Evolutionary conservation across 2,797 vertebrate genomes (phyloP).

Genomic region (Hephaestus fuliginosus): DNA sequence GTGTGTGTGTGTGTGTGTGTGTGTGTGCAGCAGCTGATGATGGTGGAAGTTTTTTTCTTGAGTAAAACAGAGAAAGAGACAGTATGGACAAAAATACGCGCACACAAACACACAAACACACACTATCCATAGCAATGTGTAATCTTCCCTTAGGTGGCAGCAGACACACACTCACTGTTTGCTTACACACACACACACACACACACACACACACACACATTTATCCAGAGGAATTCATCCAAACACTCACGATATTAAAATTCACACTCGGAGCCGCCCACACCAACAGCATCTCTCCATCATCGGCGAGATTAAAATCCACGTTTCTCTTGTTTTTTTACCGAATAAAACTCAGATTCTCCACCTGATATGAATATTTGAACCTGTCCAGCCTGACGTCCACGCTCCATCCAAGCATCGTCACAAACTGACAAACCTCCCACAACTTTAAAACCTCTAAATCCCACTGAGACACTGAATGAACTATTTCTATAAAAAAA

Average conservation of each 20-base stretch:
- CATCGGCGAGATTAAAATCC: not conserved
- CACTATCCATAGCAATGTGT: not conserved
- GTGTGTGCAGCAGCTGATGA: not conserved
- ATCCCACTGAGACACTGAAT: too few species aligned
- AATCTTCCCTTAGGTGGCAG: not conserved
- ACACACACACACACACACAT: not conserved
- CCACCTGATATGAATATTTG: too few species aligned
- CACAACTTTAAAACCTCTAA: not conserved
- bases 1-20: constrained; percentile 7
- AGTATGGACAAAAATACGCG: not conserved
- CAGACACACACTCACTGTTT: not conserved
- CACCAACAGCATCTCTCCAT: not conserved
- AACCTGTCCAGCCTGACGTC: not conserved
- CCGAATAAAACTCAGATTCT: too few species aligned
- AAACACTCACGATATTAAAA: constrained; percentile 7
- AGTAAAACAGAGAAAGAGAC: not conserved
- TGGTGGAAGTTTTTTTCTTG: too few species aligned
- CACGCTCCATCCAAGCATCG: not conserved
- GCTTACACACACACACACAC: not conserved
- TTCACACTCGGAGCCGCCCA: not conserved
- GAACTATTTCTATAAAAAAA: not conserved
- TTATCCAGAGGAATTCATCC: not conserved
- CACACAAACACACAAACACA: not conserved
- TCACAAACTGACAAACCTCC: not conserved
- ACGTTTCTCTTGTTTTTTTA: too few species aligned